A percentile compares a stretch with the other conserved stretches of the same genome.
Conservation (phyloP, 2,888 invertebrate species). For the Cheilosia grossa region DNA sequence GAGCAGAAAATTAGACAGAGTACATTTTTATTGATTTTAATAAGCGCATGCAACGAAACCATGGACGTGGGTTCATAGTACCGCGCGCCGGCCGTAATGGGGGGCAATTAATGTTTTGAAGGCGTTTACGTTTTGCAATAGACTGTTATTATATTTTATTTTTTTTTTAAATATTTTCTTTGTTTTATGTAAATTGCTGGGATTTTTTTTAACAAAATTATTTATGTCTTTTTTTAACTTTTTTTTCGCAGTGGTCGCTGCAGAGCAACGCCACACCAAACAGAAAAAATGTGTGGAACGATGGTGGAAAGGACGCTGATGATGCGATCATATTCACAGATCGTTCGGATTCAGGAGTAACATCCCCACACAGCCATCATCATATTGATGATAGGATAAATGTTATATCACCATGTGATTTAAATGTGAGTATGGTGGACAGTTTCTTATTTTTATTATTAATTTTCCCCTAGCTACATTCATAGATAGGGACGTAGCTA, state of each 20-base stretch:
- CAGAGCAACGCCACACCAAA: slow-evolving; percentile 79
- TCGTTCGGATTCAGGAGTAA: slow-evolving; percentile 78
- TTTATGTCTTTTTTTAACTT: slow-evolving; percentile 22
- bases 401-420: slow-evolving; percentile 77
- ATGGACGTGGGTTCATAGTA: slow-evolving; percentile 39
- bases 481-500: too few species aligned
- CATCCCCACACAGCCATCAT: slow-evolving; percentile 78
- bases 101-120: slow-evolving; percentile 18
- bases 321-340: slow-evolving; percentile 76
- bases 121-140: slow-evolving; percentile 18
- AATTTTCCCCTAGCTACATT: neutral
- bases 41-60: slow-evolving; percentile 37
- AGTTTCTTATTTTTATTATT: neutral
- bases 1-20: neutral
- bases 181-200: neutral
- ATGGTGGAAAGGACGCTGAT: slow-evolving; percentile 75
- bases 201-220: neutral
- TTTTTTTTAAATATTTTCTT: neutral
- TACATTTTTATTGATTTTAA: slow-evolving; percentile 28
- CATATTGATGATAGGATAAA: slow-evolving; percentile 77
- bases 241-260: slow-evolving; percentile 80
- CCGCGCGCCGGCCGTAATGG: slow-evolving; percentile 12
- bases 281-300: slow-evolving; percentile 79
- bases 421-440: slow-evolving; percentile 76
- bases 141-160: slow-evolving; percentile 9